Evolutionary conservation across 1,140 invertebrate genomes (phyloP).

Genomic region (Drosophila ambigua): DNA sequence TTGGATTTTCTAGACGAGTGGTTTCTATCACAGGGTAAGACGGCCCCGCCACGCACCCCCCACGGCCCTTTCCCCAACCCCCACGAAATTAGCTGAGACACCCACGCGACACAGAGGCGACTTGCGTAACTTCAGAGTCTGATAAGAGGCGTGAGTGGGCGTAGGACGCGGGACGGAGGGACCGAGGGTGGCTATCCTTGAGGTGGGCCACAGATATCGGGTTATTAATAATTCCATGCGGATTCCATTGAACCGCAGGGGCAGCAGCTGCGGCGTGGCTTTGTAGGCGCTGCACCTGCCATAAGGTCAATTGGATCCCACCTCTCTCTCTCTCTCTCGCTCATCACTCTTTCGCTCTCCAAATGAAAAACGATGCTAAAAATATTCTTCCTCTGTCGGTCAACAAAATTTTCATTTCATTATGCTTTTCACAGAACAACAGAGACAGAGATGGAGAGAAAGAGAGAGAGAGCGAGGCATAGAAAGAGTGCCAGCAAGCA

Average conservation of each 20-base stretch:
- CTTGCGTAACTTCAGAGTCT: slow-evolving; percentile 68
- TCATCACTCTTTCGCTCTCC: background rate
- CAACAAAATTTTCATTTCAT: slow-evolving; percentile 61
- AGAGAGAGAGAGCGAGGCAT: background rate
- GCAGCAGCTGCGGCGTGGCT: too few relatives aligned
- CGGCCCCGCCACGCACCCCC: slow-evolving; percentile 3
- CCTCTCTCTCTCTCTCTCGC: background rate
- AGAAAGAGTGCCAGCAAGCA: slow-evolving; percentile 18
- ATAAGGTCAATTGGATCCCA: slow-evolving; percentile 63
- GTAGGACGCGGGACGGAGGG: background rate
- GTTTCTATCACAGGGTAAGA: slow-evolving; percentile 83
- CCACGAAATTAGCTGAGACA: slow-evolving; percentile 36
- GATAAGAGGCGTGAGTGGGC: slow-evolving; percentile 37
- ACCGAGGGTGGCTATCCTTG: slow-evolving; percentile 30
- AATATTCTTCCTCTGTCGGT: slow-evolving; percentile 57
- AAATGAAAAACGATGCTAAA: slow-evolving; percentile 53
- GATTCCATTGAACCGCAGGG: slow-evolving; percentile 56
- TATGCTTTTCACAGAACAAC: slow-evolving; percentile 19
- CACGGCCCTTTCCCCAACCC: background rate
- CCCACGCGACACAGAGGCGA: slow-evolving; percentile 26
- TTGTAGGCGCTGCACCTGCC: slow-evolving; percentile 61
- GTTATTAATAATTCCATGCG: slow-evolving; percentile 68
- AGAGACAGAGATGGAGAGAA: slow-evolving; percentile 17
- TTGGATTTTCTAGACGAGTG: slow-evolving; percentile 83
- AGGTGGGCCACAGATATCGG: slow-evolving; percentile 29